These are phyloP conservation scores for Indri indri DNA, from an alignment of 2,113 vertebrate species.

Conservation along the genomic window DNA sequence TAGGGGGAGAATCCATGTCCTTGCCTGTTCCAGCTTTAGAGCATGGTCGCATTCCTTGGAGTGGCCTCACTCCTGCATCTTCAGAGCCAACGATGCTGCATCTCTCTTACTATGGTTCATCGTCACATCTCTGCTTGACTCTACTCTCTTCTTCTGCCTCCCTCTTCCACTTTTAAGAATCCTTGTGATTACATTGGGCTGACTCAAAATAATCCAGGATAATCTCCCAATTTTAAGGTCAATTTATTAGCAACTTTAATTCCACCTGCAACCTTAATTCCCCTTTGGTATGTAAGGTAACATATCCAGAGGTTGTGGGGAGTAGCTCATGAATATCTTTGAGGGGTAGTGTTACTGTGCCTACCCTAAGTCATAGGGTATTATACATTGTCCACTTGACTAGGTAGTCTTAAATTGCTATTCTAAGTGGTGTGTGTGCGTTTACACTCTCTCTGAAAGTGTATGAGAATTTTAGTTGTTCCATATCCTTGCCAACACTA, in stretches of 20 bases:
- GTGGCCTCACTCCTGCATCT: background rate
- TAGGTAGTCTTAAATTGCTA: background rate
- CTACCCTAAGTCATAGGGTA: background rate
- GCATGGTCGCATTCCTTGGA: background rate
- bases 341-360: background rate
- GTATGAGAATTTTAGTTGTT: background rate
- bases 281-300: background rate
- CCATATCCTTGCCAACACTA: background rate
- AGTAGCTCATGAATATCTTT: background rate
- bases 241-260: slow-evolving; percentile 9
- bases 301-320: background rate
- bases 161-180: background rate
- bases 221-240: background rate
- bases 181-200: background rate
- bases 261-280: background rate
- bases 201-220: background rate
- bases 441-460: background rate
- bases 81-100: background rate
- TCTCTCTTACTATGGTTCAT: background rate
- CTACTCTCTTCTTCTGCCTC: background rate
- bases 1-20: background rate
- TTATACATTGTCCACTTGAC: background rate
- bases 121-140: background rate
- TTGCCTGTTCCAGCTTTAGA: background rate
- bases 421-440: background rate